Evolutionary conservation across 2,888 invertebrate genomes (phyloP).

Genomic region (Amiota minor): DNA sequence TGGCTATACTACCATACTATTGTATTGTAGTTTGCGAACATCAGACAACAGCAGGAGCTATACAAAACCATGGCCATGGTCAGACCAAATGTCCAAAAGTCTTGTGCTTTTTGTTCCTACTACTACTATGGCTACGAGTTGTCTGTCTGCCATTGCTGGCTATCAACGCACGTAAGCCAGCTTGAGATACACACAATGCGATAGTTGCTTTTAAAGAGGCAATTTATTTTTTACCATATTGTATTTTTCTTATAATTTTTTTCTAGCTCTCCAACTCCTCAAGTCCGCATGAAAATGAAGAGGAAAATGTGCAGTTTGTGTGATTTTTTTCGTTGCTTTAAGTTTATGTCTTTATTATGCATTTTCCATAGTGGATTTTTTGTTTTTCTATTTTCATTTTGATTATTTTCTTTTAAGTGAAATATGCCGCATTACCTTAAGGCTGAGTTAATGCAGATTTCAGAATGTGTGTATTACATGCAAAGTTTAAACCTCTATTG

Average conservation of each 20-base stretch:
- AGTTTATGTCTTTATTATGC: constrained; percentile 24
- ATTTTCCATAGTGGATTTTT: constrained; percentile 2
- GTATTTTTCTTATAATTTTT: background rate
- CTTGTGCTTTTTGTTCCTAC: background rate
- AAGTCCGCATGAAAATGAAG: background rate
- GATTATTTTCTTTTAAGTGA: background rate
- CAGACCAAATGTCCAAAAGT: too few relatives aligned
- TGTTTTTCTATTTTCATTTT: background rate
- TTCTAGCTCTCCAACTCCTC: background rate
- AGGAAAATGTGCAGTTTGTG: constrained; percentile 3
- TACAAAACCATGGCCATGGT: background rate
- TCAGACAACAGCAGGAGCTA: constrained; percentile 47
- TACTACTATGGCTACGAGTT: background rate
- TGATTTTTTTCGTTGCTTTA: background rate
- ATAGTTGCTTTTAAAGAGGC: constrained; percentile 24
- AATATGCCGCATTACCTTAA: background rate
- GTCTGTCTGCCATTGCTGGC: background rate
- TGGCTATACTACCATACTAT: too few relatives aligned
- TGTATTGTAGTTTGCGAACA: background rate
- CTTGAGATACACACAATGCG: constrained; percentile 23
- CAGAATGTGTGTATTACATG: background rate
- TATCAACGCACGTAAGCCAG: constrained; percentile 21
- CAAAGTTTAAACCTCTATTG: background rate
- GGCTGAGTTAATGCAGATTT: constrained; percentile 10
- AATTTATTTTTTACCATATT: constrained; percentile 25